Conservation (phyloP, 1,140 invertebrate genomes). For the Drosophila watanabei region DNA sequence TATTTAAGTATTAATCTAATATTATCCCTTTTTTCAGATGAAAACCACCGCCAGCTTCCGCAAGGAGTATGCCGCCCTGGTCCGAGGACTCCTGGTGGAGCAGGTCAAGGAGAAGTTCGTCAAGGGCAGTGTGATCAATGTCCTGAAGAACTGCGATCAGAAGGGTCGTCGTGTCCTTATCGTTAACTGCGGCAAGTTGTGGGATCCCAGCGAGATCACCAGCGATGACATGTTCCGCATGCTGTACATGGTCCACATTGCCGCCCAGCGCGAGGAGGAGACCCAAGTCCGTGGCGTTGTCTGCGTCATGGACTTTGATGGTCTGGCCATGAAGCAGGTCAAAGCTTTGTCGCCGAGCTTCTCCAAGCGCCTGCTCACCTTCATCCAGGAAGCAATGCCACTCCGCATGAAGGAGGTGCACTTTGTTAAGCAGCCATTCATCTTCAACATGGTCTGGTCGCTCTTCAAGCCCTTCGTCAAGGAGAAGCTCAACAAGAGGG, state of each 20-base stretch:
- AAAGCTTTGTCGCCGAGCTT: constrained; percentile 90
- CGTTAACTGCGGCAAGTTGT: constrained; percentile 86
- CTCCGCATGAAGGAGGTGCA: constrained; percentile 95
- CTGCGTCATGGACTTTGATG: constrained; percentile 93
- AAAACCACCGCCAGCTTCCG: constrained; percentile 91
- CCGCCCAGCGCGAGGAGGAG: constrained; percentile 90
- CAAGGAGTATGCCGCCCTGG: constrained; percentile 88
- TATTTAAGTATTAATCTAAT: background rate
- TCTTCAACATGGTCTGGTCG: constrained; percentile 95
- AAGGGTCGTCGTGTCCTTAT: constrained; percentile 80
- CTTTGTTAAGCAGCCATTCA: constrained; percentile 95
- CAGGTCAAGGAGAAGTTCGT: constrained; percentile 89
- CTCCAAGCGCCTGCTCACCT: constrained; percentile 90
- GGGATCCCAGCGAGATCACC: constrained; percentile 90
- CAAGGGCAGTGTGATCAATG: constrained; percentile 91
- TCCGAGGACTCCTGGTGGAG: constrained; percentile 88
- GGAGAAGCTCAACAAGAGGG: constrained; percentile 93
- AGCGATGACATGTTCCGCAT: constrained; percentile 91
- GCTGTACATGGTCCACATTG: constrained; percentile 92
- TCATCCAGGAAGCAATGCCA: constrained; percentile 96
- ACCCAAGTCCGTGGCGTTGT: constrained; percentile 91
- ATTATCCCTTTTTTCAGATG: constrained; percentile 87
- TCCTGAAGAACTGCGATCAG: constrained; percentile 89
- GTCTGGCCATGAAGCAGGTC: constrained; percentile 91
- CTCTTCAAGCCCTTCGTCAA: constrained; percentile 95